Base-by-base conservation (phyloP, 2,113 vertebrate genomes). In the Nibea coibor region DNA sequence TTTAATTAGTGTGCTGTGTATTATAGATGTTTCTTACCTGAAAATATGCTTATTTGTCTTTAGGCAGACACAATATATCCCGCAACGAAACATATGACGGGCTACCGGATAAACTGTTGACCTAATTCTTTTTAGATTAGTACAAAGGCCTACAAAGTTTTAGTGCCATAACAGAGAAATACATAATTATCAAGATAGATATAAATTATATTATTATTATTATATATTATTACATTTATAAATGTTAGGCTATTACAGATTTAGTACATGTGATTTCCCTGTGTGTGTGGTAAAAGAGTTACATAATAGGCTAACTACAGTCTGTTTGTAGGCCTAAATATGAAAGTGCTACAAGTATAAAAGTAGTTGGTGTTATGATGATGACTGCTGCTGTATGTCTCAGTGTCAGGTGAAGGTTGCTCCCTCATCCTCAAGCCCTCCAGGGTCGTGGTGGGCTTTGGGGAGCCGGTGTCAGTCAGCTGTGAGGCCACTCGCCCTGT, bases 391-490 rank as follows among this genome's bases (percentile, higher is more conserved):
- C 47, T 73, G 12, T 81, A 9, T 83, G 75, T 72, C 59, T 78
- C 75, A 95, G 94, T 88, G 63, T 93, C 93, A 83, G 92, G 91
- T 80, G 94, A 96, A 67, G 90, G 93, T 45, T 96, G 95, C 82
- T 95, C 95, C 48, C 89, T 96, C 0, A 85, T 93, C 79, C 93
- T 96, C 67, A 94, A 91, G 83, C 95, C 95, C 10, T 84, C 95
- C 73, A 90, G 95, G 81, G 93, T 90, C 0, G 95, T 96, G 87
- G 94, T 96, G 83, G 91, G 89, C 58, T 95, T 95, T n/a, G 95
- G 95, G 59, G 94, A 96, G 66, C 35, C 95, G 0, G 94, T 95
- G 84, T 91, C 93, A 0, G 95, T 95, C 56, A 94, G 78, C 85
- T 96, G 95, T 59, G 91, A 94, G 43, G 95, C 95, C 16, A 62